Percentiles rank a stretch among this genome's conserved stretches.
phyloP scores from a whole-genome alignment of 2,797 vertebrate genomes.

The Mormyrus proboscirostris region DNA sequence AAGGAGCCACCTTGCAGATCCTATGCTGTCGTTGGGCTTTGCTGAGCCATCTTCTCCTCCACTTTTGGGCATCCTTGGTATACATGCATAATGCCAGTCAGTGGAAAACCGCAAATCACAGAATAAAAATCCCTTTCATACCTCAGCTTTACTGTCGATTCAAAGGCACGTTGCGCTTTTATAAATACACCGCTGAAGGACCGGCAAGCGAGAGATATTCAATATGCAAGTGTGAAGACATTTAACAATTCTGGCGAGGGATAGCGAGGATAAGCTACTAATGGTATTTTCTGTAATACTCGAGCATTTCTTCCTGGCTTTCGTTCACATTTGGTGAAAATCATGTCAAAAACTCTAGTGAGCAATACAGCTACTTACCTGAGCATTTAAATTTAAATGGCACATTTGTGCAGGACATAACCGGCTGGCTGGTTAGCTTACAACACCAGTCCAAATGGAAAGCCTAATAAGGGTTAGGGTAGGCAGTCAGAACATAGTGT shows the following conservation, averaged over 20 bases:
- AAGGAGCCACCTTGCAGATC: background rate
- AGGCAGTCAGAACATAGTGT: background rate
- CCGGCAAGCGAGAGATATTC: background rate
- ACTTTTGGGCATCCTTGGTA: background rate
- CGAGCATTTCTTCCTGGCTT: background rate
- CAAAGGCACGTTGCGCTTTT: background rate
- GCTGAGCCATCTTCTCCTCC: background rate
- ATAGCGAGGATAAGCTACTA: background rate
- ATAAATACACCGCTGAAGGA: background rate
- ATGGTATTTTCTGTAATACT: background rate
- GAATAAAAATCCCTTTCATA: background rate
- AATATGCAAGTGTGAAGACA: background rate
- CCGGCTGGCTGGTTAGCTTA: background rate
- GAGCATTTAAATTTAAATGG: background rate
- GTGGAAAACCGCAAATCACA: constrained; percentile 5
- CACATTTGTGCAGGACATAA: background rate
- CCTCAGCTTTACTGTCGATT: background rate
- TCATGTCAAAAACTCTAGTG: background rate
- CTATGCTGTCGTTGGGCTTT: background rate
- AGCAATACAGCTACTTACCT: background rate
- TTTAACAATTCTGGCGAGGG: background rate
- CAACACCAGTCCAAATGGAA: background rate
- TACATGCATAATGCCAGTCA: background rate
- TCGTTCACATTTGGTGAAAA: background rate
- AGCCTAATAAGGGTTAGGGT: background rate